phyloP scores from a whole-genome alignment of 2,797 vertebrate species.

The Brachyrhaphis roseni region DNA sequence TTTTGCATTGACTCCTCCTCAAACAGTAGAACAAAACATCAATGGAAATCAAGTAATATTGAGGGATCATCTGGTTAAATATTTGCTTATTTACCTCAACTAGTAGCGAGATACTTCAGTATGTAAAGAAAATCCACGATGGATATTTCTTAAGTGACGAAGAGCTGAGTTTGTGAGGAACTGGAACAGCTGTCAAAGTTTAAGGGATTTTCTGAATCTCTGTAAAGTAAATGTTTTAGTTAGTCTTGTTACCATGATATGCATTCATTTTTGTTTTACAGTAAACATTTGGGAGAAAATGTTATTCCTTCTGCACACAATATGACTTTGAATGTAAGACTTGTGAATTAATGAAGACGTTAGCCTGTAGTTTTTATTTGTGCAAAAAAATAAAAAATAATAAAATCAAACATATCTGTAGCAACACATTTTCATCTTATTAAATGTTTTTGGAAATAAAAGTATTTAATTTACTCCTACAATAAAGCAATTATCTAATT shows the following conservation, averaged over 20 bases:
- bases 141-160: neutral
- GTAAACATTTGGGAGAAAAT: neutral
- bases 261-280: neutral
- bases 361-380: neutral
- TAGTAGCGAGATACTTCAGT: neutral
- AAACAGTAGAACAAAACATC: fast-evolving
- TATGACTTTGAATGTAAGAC: neutral
- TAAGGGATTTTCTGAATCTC: neutral
- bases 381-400: neutral
- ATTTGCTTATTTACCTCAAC: neutral
- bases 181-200: neutral
- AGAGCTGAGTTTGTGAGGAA: neutral
- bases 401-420: neutral
- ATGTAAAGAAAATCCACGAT: neutral
- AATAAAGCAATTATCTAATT: neutral
- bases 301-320: neutral
- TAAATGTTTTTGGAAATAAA: neutral
- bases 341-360: neutral
- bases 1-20: slow-evolving; percentile 33
- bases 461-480: neutral
- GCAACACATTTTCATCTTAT: neutral
- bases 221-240: neutral
- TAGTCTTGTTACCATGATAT: neutral
- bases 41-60: neutral
- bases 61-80: neutral